A percentile compares a stretch with the other conserved stretches of the same genome.
Evolutionary conservation across 1,140 invertebrate genomes (phyloP).

Genomic region (Drosophila bipectinata): DNA sequence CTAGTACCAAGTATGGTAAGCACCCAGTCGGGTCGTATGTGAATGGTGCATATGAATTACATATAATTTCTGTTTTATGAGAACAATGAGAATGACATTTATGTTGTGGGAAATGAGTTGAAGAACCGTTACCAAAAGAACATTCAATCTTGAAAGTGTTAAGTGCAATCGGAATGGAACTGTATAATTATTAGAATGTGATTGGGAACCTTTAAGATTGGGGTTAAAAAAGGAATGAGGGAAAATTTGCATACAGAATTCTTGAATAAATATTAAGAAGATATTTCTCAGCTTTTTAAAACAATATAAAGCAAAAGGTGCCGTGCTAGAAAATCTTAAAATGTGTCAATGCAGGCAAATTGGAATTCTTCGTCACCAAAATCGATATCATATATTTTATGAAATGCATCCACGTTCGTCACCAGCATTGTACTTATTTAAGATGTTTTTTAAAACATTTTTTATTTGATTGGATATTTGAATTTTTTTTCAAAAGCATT

Average conservation of each 20-base stretch:
- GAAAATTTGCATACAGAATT: background rate
- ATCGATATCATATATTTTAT: too few species aligned
- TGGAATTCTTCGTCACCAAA: too few species aligned
- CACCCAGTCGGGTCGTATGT: slow-evolving; percentile 24
- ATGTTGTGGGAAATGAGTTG: slow-evolving; percentile 61
- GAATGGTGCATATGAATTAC: slow-evolving; percentile 48
- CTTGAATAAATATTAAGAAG: background rate
- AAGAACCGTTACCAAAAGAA: slow-evolving; percentile 44
- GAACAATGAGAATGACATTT: slow-evolving; percentile 62
- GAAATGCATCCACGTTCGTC: too few species aligned
- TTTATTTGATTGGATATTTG: background rate
- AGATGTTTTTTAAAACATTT: background rate
- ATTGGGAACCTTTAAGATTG: slow-evolving; percentile 25
- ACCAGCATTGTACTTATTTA: too few species aligned
- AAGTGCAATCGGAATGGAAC: slow-evolving; percentile 42
- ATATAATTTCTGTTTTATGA: slow-evolving; percentile 34
- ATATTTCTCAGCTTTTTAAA: too few species aligned
- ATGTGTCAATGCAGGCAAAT: too few species aligned
- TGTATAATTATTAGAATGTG: slow-evolving; percentile 26
- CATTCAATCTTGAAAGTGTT: slow-evolving; percentile 43
- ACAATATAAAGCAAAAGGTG: too few species aligned
- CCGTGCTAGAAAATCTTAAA: too few species aligned
- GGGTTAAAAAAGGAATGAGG: background rate
- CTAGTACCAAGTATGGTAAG: slow-evolving; percentile 10
- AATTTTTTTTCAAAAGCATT: background rate